Base-by-base conservation (phyloP, 1,140 invertebrate species). In the Trinorchestia longiramus region DNA sequence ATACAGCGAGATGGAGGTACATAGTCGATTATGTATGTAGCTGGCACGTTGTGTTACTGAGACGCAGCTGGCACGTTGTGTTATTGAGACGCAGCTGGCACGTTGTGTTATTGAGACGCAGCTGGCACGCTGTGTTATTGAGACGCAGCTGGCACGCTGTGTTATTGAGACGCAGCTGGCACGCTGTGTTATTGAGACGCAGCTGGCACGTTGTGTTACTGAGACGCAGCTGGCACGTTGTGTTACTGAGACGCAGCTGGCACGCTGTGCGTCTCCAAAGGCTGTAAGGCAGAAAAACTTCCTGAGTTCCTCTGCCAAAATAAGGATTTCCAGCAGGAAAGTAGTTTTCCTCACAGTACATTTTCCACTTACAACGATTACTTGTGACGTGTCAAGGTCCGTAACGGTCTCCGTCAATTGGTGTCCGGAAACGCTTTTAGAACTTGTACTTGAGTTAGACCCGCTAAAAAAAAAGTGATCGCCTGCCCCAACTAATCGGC, bases 361-460 rank as follows among this genome's bases (percentile, higher is more conserved):
- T 77, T 77, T 77, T 77, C 88, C 88, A 90, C 88, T 90, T 36
- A 90, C 88, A 90, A 28, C 41, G 43, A 90, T 90, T 90, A 41
- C 88, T 43, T 42, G 88, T 42, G 88, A 90, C 41, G 43, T 15
- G 88, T 43, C 88, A 43, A 90, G 88, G 88, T 43, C 88, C 88
- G 11, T 36, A 90, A 42, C 43, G 88, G 43, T 43, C 43, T 43
- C 88, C 43, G 41, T 90, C 88, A 90, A 90, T 90, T 90, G 88
- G 88, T 90, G 43, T 90, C 88, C 15, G 88, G 88, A 43, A 90
- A 90, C 43, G 36, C 88, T 90, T 90, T 90, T 90, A 90, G 43
- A 90, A 90, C 88, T 90, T 90, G 88, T 41, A 11, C 43, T 90
- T 43, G 88, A 90, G 88, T 90, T 42, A 42, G 88, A 42, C 88